Evolutionary conservation across 2,797 vertebrate species (phyloP).

Genomic region (Hipposideros larvatus): DNA sequence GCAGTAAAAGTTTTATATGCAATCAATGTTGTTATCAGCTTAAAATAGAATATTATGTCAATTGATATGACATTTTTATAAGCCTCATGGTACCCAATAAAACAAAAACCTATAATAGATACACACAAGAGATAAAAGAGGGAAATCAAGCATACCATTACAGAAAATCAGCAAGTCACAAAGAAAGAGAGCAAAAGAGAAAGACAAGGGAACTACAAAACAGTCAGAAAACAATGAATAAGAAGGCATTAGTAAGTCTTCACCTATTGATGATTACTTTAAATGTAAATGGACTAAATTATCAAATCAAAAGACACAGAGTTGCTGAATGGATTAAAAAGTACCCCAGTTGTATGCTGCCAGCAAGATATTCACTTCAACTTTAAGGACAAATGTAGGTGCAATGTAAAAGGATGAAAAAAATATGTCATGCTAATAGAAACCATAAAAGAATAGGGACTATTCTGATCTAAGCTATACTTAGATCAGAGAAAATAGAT

Average conservation of each 20-base stretch:
- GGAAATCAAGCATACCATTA: not conserved
- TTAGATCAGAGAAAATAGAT: not conserved
- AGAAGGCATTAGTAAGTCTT: not conserved
- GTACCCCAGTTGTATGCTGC: not conserved
- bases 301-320: not conserved
- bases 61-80: not conserved
- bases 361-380: not conserved
- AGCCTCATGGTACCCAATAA: not conserved
- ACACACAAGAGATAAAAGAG: not conserved
- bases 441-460: not conserved
- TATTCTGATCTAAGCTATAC: not conserved
- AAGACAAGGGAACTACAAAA: not conserved
- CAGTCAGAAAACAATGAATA: not conserved
- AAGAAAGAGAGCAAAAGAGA: not conserved
- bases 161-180: not conserved
- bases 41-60: not conserved
- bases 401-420: not conserved
- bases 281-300: not conserved
- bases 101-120: not conserved
- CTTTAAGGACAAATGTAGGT: not conserved
- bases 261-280: not conserved
- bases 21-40: not conserved
- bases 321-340: not conserved
- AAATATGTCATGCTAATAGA: not conserved
- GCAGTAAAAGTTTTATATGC: not conserved